phyloP scores from a whole-genome alignment of 2,113 vertebrate species.

The Mus musculus region DNA sequence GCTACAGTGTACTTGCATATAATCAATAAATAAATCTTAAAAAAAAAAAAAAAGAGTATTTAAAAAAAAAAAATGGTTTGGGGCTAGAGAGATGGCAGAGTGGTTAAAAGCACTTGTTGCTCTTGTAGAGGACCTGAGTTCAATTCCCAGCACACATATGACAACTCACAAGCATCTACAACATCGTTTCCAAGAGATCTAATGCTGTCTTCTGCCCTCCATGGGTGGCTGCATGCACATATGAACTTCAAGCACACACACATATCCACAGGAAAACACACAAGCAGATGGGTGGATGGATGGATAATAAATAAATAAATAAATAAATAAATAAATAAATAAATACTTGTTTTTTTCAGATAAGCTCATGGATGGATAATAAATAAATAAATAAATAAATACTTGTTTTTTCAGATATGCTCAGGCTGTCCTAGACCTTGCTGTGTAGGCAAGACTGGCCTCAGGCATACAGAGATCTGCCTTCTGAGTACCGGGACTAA shows the following conservation, averaged over 20 bases:
- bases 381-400: no score
- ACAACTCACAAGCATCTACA: no score
- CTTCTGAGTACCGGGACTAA: background rate
- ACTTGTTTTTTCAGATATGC: background rate
- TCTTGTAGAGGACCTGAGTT: background rate
- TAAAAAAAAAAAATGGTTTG: background rate
- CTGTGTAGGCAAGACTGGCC: no score
- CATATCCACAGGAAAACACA: background rate
- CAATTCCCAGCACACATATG: background rate
- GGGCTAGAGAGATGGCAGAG: background rate
- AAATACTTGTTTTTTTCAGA: background rate
- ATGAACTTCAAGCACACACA: background rate
- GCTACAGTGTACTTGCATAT: no score
- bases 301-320: background rate
- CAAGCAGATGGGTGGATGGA: background rate
- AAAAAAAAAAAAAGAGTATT: no score
- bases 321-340: background rate
- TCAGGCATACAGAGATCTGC: background rate
- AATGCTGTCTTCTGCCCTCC: background rate
- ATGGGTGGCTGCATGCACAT: background rate
- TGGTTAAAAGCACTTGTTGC: background rate
- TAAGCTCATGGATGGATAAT: no score
- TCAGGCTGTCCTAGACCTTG: background rate
- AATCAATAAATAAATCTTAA: no score
- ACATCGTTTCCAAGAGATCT: background rate